Evolutionary conservation across 1,140 invertebrate species (phyloP), one percentile per base, ranked within the genome.

Genomic region (Atopsyche davidsoni): DNA sequence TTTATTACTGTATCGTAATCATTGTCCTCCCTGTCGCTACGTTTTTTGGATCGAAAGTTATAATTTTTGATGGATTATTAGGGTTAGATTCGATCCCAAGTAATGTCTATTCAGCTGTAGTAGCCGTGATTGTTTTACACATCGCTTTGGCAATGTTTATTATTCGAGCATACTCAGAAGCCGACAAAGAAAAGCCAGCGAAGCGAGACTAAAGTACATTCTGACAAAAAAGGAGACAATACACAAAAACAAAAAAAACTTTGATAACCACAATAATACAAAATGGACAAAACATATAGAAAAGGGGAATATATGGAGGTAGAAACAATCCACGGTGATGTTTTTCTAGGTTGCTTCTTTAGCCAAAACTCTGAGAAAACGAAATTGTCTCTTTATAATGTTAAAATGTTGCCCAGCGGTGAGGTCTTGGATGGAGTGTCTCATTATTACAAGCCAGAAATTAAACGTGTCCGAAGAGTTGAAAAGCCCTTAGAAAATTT

Each of bases 61-160:
- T 79, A 22, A 43, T 82, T 47, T 75, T 81, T 60, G 79, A 82
- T 70, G 73, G 72, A 59, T 61, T 77, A 40, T 65, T 77, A 17
- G 55, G 61, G 23, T 60, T 85, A 41, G 75, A 77, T 38, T 72
- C 75, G 24, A 65, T 85, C 28, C 68, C 75, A 11, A 84, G 81
- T 51, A 88, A 86, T 66, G 82, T 89, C 34, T 86, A 82, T 61
- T 79, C 86, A 11, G 85, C 86, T 32, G 77, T 83, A 16, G 74
- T 80, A 44, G 80, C 86, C 2, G 77, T 89, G 6, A 55, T 86
- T 2, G 77, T 83, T 10, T 64, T 89, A 28, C 86, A 89, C 62
- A 55, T 86, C 32, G 83, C 83, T 6, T 59, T 88, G 25, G 86
- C 80, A n/a, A 64, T 85, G 18, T 88, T 86, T 61, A 87, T 89